Percentiles rank a stretch among this genome's conserved stretches.
These are phyloP conservation scores for Drosophila suzukii DNA, from an alignment of 1,140 invertebrate genomes.

Conservation along the genomic window DNA sequence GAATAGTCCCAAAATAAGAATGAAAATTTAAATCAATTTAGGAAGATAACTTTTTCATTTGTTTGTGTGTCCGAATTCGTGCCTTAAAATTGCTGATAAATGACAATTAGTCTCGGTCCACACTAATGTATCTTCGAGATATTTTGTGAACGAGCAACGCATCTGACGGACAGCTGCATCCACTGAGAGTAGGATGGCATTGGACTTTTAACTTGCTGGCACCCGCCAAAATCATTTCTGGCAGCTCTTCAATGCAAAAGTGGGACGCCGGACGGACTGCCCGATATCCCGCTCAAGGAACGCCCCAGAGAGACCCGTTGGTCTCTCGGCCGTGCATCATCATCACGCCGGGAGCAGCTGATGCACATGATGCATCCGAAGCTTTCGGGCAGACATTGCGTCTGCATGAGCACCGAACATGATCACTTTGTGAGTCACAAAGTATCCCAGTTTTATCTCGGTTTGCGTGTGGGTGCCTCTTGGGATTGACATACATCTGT, in stretches of 20 bases:
- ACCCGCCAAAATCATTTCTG: constrained; percentile 53
- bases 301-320: neutral
- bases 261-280: constrained; percentile 32
- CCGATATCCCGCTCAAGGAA: constrained; percentile 6
- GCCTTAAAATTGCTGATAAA: constrained; percentile 64
- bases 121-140: constrained; percentile 52
- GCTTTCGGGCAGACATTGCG: constrained; percentile 49
- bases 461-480: neutral
- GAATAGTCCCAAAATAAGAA: constrained; percentile 35
- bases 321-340: constrained; percentile 6
- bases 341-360: constrained; percentile 27
- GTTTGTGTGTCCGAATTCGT: constrained; percentile 30
- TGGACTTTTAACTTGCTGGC: constrained; percentile 65
- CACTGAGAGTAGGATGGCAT: constrained; percentile 51
- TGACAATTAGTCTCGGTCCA: constrained; percentile 53
- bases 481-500: neutral
- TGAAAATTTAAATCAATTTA: constrained; percentile 56
- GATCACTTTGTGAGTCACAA: constrained; percentile 26
- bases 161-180: constrained; percentile 50
- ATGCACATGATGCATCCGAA: constrained; percentile 21
- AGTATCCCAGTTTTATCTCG: neutral
- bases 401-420: constrained; percentile 58
- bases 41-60: constrained; percentile 40
- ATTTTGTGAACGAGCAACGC: constrained; percentile 17
- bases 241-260: constrained; percentile 65